Base-by-base conservation (phyloP, 1,140 invertebrate genomes). In the Ericerus pela region DNA sequence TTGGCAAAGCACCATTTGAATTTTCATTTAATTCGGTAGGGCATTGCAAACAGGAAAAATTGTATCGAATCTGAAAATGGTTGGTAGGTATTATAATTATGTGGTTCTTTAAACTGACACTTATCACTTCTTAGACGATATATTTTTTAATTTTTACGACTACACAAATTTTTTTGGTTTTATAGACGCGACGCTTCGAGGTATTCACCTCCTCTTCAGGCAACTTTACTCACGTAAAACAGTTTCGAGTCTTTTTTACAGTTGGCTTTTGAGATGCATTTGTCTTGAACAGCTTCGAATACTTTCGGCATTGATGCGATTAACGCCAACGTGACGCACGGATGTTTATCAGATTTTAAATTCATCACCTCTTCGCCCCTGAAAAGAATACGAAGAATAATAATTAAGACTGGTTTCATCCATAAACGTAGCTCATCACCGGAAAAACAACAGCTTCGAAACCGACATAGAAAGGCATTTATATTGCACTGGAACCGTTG, bases 161-260 rank as follows among this genome's bases (percentile, higher is more conserved):
- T n/a, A n/a, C n/a, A n/a, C n/a, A n/a, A n/a, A n/a, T n/a, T n/a
- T n/a, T n/a, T n/a, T n/a, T n/a, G n/a, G n/a, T n/a, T n/a, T n/a
- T n/a, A n/a, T n/a, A 16, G 31, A 33, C 31, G 18, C 8, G 14
- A 11, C 20, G 20, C 41, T 11, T 22, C 18, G 8, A 43, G 18
- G 6, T 8, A 43, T 10, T 43, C 18, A 43, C 14, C 18, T n/a
- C 30, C n/a, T 33, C 30, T 10, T 33, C 30, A 33, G 8, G 30
- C 30, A 5, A 12, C 16, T 29, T 26, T 43, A 74, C 77, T 80
- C 74, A 85, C 84, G 66, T 84, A 84, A 69, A 83, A 87, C 51
- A 77, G 79, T 66, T 86, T 86, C 0, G 81, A 84, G 63, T 86
- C 83, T 67, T 84, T 82, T 63, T 86, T 87, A 66, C 81, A 84